Evolutionary conservation across 2,797 vertebrate species (phyloP).

Genomic region (Sandelia bainsii): DNA sequence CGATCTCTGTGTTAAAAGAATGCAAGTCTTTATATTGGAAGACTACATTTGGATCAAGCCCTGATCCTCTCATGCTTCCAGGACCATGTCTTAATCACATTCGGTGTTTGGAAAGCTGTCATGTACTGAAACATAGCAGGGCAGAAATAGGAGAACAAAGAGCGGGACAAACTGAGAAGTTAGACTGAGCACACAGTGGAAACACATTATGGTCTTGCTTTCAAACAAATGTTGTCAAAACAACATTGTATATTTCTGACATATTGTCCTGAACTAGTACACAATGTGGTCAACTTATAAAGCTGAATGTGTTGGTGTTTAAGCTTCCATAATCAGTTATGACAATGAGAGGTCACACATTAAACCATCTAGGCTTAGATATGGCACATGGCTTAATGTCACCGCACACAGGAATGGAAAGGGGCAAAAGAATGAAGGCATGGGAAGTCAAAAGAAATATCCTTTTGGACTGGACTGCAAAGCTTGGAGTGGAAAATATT

Average conservation of each 20-base stretch:
- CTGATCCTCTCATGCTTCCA: slow-evolving; percentile 55
- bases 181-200: slow-evolving; percentile 45
- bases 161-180: slow-evolving; percentile 25
- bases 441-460: slow-evolving; percentile 1
- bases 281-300: slow-evolving; percentile 10
- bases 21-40: slow-evolving; percentile 35
- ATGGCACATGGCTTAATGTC: slow-evolving; percentile 24
- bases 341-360: slow-evolving; percentile 23
- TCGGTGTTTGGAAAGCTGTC: slow-evolving; percentile 67
- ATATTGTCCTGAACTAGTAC: background rate
- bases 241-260: background rate
- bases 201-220: slow-evolving; percentile 39
- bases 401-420: background rate
- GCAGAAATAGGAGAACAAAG: slow-evolving; percentile 25
- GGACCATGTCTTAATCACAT: slow-evolving; percentile 69
- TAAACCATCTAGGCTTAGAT: slow-evolving; percentile 18
- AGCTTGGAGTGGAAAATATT: slow-evolving; percentile 1
- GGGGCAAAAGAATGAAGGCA: slow-evolving; percentile 6
- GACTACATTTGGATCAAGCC: slow-evolving; percentile 54
- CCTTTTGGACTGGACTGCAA: slow-evolving; percentile 5
- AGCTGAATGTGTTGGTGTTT: slow-evolving; percentile 6
- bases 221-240: slow-evolving; percentile 31
- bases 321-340: slow-evolving; percentile 16
- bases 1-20: slow-evolving; percentile 53
- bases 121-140: slow-evolving; percentile 47